phyloP scores from a whole-genome alignment of 1,140 invertebrate genomes.

The Andricus grossulariae region DNA sequence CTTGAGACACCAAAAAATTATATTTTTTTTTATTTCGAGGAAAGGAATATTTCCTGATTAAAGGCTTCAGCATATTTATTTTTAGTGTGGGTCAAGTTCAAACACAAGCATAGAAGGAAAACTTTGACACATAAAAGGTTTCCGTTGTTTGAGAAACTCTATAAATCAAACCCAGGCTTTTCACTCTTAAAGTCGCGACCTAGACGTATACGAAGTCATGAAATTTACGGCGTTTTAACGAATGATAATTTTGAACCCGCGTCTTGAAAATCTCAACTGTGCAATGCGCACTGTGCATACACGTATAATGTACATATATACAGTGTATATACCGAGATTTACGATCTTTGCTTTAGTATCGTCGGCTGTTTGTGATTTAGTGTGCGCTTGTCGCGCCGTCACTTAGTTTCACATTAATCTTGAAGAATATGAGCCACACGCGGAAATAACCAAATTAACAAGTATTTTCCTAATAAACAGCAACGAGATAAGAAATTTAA shows the following conservation, averaged over 20 bases:
- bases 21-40: no score
- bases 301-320: neutral
- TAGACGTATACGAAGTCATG: neutral
- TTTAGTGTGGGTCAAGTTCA: no score
- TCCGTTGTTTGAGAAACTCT: no score
- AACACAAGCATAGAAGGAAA: no score
- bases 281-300: constrained; percentile 6
- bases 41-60: no score
- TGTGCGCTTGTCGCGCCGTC: constrained; percentile 20
- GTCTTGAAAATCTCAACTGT: constrained; percentile 31
- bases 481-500: constrained; percentile 1
- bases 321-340: constrained; percentile 19
- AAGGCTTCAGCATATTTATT: no score
- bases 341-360: constrained; percentile 29
- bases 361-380: constrained; percentile 27
- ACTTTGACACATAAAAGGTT: no score
- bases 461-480: constrained; percentile 7
- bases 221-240: constrained; percentile 25
- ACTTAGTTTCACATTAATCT: constrained; percentile 27
- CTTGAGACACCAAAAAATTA: no score
- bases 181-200: no score
- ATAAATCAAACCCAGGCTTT: no score
- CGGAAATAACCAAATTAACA: constrained; percentile 22
- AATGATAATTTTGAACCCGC: constrained; percentile 28
- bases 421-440: constrained; percentile 27